Evolutionary conservation across 2,113 vertebrate genomes (phyloP).

Genomic region (Macrotus californicus): DNA sequence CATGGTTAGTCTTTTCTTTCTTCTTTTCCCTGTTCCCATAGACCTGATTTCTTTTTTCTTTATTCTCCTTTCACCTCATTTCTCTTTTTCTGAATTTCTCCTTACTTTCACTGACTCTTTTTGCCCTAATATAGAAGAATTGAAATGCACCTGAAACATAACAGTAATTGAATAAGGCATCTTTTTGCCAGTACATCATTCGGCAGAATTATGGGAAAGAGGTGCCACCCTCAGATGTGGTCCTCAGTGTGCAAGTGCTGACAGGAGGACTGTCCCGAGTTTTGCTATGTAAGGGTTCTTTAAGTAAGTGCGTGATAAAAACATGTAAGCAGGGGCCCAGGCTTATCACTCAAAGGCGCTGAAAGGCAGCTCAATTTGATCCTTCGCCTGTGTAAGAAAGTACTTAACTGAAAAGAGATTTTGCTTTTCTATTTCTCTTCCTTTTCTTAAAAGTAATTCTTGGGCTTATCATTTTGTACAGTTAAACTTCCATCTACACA

Average conservation of each 20-base stretch:
- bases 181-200: slow-evolving; percentile 19
- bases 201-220: background rate
- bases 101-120: background rate
- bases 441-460: slow-evolving; percentile 2
- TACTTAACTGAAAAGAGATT: slow-evolving; percentile 35
- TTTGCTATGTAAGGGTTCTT: slow-evolving; percentile 48
- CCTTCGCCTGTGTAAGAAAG: slow-evolving; percentile 37
- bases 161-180: slow-evolving; percentile 24
- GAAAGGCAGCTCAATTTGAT: slow-evolving; percentile 70
- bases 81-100: slow-evolving; percentile 53
- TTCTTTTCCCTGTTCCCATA: background rate
- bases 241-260: slow-evolving; percentile 46
- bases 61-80: slow-evolving; percentile 46
- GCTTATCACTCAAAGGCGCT: slow-evolving; percentile 67
- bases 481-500: background rate
- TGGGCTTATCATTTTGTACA: slow-evolving; percentile 39
- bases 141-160: background rate
- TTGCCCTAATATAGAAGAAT: slow-evolving; percentile 2
- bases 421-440: slow-evolving; percentile 33
- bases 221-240: background rate
- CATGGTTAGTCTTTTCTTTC: background rate
- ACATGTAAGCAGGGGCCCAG: slow-evolving; percentile 50
- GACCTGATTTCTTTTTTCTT: slow-evolving; percentile 66
- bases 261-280: slow-evolving; percentile 42
- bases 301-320: slow-evolving; percentile 71